Evolutionary conservation across 2,888 invertebrate species (phyloP).

Genomic region (Heliothis peltigera): DNA sequence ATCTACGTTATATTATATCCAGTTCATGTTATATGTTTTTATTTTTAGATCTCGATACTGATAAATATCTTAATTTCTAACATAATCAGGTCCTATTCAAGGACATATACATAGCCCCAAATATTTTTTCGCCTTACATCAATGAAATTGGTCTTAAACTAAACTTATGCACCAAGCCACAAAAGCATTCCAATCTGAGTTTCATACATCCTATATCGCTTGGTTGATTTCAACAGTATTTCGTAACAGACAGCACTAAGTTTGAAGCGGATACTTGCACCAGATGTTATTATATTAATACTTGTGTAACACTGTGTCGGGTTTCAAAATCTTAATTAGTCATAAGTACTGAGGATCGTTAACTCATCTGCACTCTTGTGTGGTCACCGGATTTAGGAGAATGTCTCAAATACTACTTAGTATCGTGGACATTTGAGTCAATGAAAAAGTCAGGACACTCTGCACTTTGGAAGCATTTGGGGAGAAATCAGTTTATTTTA

Average conservation of each 20-base stretch:
- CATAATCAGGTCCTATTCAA: too few relatives aligned
- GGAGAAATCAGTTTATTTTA: too few relatives aligned
- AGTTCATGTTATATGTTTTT: too few relatives aligned
- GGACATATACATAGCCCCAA: too few relatives aligned
- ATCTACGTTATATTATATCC: too few relatives aligned
- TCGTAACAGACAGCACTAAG: slow-evolving; percentile 16
- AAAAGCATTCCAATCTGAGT: slow-evolving; percentile 1
- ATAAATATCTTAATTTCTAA: too few relatives aligned
- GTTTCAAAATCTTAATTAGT: slow-evolving; percentile 52
- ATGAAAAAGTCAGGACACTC: background rate
- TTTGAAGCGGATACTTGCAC: slow-evolving; percentile 23
- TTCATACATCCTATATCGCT: background rate
- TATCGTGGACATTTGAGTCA: background rate
- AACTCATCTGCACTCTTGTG: slow-evolving; percentile 35
- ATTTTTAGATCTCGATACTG: too few relatives aligned
- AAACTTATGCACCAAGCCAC: background rate
- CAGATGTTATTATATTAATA: slow-evolving; percentile 46
- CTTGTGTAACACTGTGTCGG: slow-evolving; percentile 33
- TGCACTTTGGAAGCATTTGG: too few relatives aligned
- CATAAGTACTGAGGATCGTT: slow-evolving; percentile 34
- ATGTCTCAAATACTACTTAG: slow-evolving; percentile 7
- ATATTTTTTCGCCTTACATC: too few relatives aligned
- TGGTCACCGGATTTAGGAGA: slow-evolving; percentile 38
- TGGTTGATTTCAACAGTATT: background rate
- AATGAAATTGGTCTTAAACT: background rate